Conservation (phyloP, 2,888 invertebrate species). For the Caradrina kadenii region DNA sequence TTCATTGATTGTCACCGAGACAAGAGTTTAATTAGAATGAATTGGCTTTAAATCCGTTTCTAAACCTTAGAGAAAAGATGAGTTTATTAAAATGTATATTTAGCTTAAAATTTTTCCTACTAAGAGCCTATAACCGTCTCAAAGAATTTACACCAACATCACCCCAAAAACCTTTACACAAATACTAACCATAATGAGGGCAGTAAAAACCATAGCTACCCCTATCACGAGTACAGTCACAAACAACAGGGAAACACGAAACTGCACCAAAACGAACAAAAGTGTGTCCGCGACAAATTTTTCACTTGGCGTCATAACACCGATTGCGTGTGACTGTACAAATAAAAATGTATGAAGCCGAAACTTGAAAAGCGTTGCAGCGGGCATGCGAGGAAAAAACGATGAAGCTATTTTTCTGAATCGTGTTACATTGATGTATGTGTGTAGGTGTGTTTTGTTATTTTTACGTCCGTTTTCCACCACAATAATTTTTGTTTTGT, state of each 20-base stretch:
- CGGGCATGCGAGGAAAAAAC: slow-evolving; percentile 61
- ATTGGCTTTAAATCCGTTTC: no score
- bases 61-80: no score
- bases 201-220: slow-evolving; percentile 33
- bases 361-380: slow-evolving; percentile 67
- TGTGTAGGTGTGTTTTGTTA: slow-evolving; percentile 49
- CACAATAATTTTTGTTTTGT: slow-evolving; percentile 38
- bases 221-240: slow-evolving; percentile 34
- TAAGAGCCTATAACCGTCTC: background rate
- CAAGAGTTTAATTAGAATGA: no score
- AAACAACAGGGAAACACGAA: slow-evolving; percentile 55
- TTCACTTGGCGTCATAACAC: slow-evolving; percentile 77
- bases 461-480: slow-evolving; percentile 47
- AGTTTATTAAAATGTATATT: background rate
- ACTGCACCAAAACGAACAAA: slow-evolving; percentile 65
- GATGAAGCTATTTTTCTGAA: slow-evolving; percentile 59
- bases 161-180: slow-evolving; percentile 49
- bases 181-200: slow-evolving; percentile 50
- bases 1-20: no score
- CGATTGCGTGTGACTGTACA: slow-evolving; percentile 71
- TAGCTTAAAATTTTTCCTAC: background rate
- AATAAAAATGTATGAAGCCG: slow-evolving; percentile 61
- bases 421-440: slow-evolving; percentile 57
- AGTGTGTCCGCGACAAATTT: slow-evolving; percentile 76
- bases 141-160: slow-evolving; percentile 32